Conservation (phyloP, 1,140 invertebrate species). For the Habropoda laboriosa region DNA sequence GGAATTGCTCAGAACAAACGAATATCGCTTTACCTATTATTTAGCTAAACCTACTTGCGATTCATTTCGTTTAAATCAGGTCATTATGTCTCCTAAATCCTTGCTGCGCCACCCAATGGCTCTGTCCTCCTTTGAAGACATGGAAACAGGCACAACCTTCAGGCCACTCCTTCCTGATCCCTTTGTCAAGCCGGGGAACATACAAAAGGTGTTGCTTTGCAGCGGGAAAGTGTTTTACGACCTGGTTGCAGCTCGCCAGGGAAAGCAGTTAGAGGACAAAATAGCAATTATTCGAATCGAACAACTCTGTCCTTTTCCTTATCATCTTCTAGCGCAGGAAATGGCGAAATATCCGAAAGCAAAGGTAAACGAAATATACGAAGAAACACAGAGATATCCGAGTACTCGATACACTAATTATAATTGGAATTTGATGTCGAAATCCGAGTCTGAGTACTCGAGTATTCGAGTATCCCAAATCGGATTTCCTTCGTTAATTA, state of each 20-base stretch:
- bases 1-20: too few species aligned
- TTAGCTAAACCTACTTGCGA: not conserved
- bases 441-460: too few species aligned
- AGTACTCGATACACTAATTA: too few species aligned
- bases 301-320: conserved; percentile 93
- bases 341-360: conserved; percentile 88
- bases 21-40: too few species aligned
- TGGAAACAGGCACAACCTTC: conserved; percentile 80
- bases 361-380: too few species aligned
- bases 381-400: too few species aligned
- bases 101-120: conserved; percentile 88
- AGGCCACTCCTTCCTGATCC: conserved; percentile 84
- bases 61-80: conserved; percentile 13
- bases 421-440: too few species aligned
- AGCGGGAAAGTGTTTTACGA: conserved; percentile 94
- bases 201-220: conserved; percentile 90
- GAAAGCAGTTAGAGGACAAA: conserved; percentile 85
- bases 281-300: conserved; percentile 92
- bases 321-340: conserved; percentile 88
- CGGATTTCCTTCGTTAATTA: too few species aligned
- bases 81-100: conserved; percentile 90
- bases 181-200: conserved; percentile 83
- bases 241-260: conserved; percentile 85
- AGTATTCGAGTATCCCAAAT: too few species aligned
- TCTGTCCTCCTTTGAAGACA: conserved; percentile 87